These are phyloP conservation scores for Drosophila takahashii DNA, from an alignment of 1,140 invertebrate genomes.

Conservation along the genomic window DNA sequence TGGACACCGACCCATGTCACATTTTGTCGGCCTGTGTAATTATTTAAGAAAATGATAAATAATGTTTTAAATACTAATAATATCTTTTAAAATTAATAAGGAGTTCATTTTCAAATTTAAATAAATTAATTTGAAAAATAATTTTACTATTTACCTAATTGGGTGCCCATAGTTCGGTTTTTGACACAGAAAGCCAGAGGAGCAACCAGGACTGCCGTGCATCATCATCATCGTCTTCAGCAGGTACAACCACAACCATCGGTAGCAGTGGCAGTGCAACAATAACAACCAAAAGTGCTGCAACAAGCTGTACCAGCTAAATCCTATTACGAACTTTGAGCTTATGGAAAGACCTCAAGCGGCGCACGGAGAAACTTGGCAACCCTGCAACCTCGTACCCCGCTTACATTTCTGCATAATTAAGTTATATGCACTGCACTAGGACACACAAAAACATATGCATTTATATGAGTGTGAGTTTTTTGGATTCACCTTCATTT, in stretches of 20 bases:
- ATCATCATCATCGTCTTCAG: slow-evolving; percentile 71
- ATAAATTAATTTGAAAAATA: no score
- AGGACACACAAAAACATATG: slow-evolving; percentile 40
- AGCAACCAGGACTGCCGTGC: slow-evolving; percentile 48
- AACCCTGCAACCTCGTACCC: slow-evolving; percentile 28
- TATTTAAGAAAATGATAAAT: no score
- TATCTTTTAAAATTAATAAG: no score
- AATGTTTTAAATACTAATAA: no score
- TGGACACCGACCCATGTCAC: no score
- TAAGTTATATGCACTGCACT: slow-evolving; percentile 72
- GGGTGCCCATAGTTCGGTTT: slow-evolving; percentile 33
- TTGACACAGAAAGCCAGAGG: slow-evolving; percentile 20
- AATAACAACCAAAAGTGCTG: slow-evolving; percentile 39
- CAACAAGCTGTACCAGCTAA: slow-evolving; percentile 72
- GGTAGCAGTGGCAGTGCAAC: slow-evolving; percentile 36
- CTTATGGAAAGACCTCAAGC: slow-evolving; percentile 78
- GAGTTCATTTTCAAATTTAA: neutral
- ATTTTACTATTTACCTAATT: no score
- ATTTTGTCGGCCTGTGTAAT: no score
- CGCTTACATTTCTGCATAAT: slow-evolving; percentile 80
- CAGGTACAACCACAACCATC: slow-evolving; percentile 19
- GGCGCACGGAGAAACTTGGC: slow-evolving; percentile 54
- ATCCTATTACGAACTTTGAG: slow-evolving; percentile 82
- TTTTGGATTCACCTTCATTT: slow-evolving; percentile 44
- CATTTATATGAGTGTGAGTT: slow-evolving; percentile 13